Percentiles rank a stretch among this genome's conserved stretches.
Evolutionary conservation across 2,888 invertebrate genomes (phyloP).

Genomic region (Scrobipalpa costella): DNA sequence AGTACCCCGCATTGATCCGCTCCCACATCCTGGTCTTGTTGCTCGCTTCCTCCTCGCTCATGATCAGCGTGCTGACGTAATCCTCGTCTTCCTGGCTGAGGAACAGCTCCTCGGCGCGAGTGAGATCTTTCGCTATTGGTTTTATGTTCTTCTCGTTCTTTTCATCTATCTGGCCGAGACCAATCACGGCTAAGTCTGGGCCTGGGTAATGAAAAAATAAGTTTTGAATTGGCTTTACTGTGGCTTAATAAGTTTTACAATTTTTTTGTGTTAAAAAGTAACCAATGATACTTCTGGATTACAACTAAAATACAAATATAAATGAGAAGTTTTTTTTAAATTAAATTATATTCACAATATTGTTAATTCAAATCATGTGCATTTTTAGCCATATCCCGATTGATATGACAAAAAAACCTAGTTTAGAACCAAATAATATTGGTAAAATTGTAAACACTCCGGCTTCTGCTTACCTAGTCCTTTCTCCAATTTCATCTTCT

Average conservation of each 20-base stretch:
- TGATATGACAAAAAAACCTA: too few species aligned
- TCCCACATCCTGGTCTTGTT: conserved; percentile 94
- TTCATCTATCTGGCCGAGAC: conserved; percentile 78
- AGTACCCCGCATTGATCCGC: conserved; percentile 91
- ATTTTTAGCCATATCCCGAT: too few species aligned
- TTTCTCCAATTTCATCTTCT: conserved; percentile 51
- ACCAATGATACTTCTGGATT: too few species aligned
- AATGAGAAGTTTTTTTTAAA: too few species aligned
- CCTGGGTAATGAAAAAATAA: conserved; percentile 60
- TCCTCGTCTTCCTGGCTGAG: conserved; percentile 92
- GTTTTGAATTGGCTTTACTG: too few species aligned
- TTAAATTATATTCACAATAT: too few species aligned
- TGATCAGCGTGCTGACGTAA: conserved; percentile 93
- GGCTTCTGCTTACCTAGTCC: conserved; percentile 61
- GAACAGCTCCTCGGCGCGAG: conserved; percentile 79
- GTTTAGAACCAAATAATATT: too few species aligned
- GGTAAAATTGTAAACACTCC: too few species aligned
- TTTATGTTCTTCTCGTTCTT: conserved; percentile 56
- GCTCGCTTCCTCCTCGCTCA: conserved; percentile 86
- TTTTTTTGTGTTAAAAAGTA: too few species aligned
- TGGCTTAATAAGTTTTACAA: too few species aligned
- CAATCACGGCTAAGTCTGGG: conserved; percentile 90
- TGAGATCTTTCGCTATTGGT: conserved; percentile 59
- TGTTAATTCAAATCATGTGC: too few species aligned
- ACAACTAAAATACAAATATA: too few species aligned